Evolutionary conservation across 2,797 vertebrate species (phyloP), one percentile per base, ranked within the genome.

Genomic region (Australoheros facetus): DNA sequence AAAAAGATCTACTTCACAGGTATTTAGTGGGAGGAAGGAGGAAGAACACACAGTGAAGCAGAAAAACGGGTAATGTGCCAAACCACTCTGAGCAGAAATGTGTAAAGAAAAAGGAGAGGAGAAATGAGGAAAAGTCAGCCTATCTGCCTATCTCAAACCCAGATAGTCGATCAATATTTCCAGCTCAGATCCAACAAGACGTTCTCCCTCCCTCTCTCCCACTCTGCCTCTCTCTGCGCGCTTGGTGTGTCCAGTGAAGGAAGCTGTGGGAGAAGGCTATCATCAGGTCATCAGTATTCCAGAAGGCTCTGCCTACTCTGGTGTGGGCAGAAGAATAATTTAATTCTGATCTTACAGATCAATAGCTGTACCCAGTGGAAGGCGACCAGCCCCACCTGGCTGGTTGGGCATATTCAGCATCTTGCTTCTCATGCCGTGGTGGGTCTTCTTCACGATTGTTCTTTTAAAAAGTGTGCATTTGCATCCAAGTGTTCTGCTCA

Each of bases 261-360:
- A 90, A 90, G 89, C 88, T 79, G 89, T 88, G 88, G 92, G 90
- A 91, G 90, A 88, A 81, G 85, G 88, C 88, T 89, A 90, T 78
- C 82, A 80, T 85, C 90, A 74, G 91, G 90, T 91, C 90, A 92
- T 94, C 92, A 93, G 90, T 92, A 91, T 94, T 93, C 93, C 90
- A 86, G 80, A 78, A 86, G 83, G 81, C 81, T 85, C 87, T 85
- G 88, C 88, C 89, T 84, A 83, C 91, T 90, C 83, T 60, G 85
- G 86, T 88, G 91, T 92, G 89, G 93, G 91, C 86, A 88, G 90
- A 42, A 87, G 89, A 93, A 94, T 93, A 88, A 92, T 92, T 92
- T 92, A 89, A 92, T 87, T 89, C 80, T 89, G 91, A 93, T 94
- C 88, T 90, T 85, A 79, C 78, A 82, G 89, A 94, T 94, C 93